Percentiles rank a stretch among this genome's conserved stretches.
Evolutionary conservation across 2,113 vertebrate species (phyloP).

Genomic region (Passer montanus): DNA sequence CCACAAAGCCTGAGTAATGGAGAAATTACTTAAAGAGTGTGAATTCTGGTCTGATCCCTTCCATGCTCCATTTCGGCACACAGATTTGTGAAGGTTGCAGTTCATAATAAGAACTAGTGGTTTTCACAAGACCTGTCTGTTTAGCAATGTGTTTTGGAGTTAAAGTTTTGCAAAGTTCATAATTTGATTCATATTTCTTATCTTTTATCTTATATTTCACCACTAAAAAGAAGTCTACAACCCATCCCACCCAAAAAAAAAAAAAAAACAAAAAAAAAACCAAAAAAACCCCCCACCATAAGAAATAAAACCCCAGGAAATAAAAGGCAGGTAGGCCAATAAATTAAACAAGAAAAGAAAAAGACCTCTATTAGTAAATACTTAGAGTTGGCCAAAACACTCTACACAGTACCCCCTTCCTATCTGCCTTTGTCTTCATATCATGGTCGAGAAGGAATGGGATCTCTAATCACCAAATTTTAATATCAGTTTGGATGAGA

Average conservation of each 20-base stretch:
- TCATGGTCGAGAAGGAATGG: neutral
- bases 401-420: neutral
- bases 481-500: neutral
- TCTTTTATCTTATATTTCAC: neutral
- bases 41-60: neutral
- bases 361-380: neutral
- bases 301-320: rapidly evolving
- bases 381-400: neutral
- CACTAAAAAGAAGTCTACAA: neutral
- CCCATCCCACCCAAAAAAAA: rapidly evolving
- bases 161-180: neutral
- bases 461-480: neutral
- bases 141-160: neutral
- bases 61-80: neutral
- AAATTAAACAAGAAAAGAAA: neutral
- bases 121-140: neutral
- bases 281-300: rapidly evolving
- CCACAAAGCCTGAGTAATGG: neutral
- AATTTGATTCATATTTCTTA: neutral
- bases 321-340: neutral
- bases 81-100: neutral
- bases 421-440: neutral
- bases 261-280: neutral
- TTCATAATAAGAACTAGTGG: neutral
- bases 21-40: neutral